phyloP scores from a whole-genome alignment of 2,113 vertebrate species.

The Danionella cerebrum region DNA sequence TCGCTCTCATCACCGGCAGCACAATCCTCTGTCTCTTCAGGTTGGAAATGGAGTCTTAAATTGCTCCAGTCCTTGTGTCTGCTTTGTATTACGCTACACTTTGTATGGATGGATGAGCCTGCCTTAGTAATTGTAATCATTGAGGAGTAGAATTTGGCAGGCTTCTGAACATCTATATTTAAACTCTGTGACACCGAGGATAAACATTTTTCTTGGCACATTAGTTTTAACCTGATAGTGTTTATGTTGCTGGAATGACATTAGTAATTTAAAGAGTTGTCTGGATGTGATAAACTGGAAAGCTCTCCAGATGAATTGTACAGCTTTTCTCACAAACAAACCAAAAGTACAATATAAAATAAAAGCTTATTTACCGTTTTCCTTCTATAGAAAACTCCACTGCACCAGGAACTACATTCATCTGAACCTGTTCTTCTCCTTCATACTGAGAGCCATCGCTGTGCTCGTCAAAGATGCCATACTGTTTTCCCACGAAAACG shows the following conservation, averaged over 20 bases:
- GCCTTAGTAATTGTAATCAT: constrained; percentile 17
- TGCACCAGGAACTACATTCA: constrained; percentile 97
- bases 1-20: constrained; percentile 84
- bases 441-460: constrained; percentile 84
- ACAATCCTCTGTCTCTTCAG: constrained; percentile 86
- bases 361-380: constrained; percentile 1
- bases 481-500: constrained; percentile 73
- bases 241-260: constrained; percentile 26
- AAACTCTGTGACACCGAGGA: constrained; percentile 29
- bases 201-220: constrained; percentile 43
- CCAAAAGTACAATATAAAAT: neutral
- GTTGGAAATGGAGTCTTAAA: constrained; percentile 56
- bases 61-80: neutral
- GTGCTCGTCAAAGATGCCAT: constrained; percentile 85
- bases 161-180: constrained; percentile 44
- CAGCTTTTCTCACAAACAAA: neutral
- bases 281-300: neutral
- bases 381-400: constrained; percentile 75
- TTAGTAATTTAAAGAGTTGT: constrained; percentile 20
- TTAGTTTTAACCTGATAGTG: constrained; percentile 11
- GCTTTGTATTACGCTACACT: neutral
- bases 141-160: constrained; percentile 20
- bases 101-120: constrained; percentile 9
- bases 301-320: neutral
- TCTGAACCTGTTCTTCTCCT: constrained; percentile 91